These are phyloP conservation scores for Engraulis encrasicolus DNA, from an alignment of 2,113 vertebrate species.

Conservation along the genomic window DNA sequence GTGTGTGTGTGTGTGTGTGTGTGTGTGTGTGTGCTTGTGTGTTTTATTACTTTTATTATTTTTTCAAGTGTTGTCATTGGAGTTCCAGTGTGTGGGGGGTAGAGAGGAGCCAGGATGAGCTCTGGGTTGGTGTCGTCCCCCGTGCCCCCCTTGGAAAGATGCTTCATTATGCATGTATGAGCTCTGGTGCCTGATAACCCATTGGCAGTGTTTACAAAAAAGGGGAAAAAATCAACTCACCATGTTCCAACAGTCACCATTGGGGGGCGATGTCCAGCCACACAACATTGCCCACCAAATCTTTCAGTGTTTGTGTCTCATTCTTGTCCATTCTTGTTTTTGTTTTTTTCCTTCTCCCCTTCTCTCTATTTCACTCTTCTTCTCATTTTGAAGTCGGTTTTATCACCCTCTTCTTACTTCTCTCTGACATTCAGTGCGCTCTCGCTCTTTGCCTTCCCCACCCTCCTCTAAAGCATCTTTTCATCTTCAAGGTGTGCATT, in stretches of 20 bases:
- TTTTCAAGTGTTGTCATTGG: not conserved
- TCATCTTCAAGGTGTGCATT: conserved; percentile 6
- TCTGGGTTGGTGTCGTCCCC: not conserved
- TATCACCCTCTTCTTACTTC: not conserved
- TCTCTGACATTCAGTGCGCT: not conserved
- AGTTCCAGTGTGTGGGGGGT: not conserved
- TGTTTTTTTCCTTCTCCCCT: conserved; percentile 7
- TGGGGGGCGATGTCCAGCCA: conserved; percentile 58
- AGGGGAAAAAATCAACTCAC: conserved; percentile 26
- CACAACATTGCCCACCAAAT: not conserved
- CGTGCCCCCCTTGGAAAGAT: not conserved
- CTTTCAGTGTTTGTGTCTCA: not conserved
- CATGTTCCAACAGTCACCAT: conserved; percentile 43
- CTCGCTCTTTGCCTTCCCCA: not conserved
- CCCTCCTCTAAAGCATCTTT: not conserved
- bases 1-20: too few relatives aligned
- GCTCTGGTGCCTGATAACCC: conserved; percentile 50
- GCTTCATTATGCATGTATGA: conserved; percentile 8
- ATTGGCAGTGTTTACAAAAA: conserved; percentile 49
- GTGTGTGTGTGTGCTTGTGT: too few relatives aligned
- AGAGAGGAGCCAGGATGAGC: not conserved
- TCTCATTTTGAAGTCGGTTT: not conserved
- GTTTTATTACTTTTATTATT: not conserved
- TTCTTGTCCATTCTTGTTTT: conserved; percentile 3
- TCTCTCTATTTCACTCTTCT: conserved; percentile 18